Percentiles rank a stretch among this genome's conserved stretches.
phyloP scores from a whole-genome alignment of 2,113 vertebrate genomes.

The Phaethon lepturus region DNA sequence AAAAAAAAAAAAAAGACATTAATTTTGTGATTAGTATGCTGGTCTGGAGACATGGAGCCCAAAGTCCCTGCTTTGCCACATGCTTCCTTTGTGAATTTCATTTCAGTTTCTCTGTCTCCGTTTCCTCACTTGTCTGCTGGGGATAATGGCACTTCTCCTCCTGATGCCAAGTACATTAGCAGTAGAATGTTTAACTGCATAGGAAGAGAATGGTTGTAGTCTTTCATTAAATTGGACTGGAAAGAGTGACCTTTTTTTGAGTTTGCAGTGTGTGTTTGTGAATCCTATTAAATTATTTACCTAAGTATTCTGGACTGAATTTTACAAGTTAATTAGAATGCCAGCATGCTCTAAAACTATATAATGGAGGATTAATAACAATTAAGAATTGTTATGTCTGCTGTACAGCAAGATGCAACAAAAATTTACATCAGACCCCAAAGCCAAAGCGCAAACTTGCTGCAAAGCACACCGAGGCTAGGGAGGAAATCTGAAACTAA shows the following conservation, averaged over 20 bases:
- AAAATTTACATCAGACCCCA: not conserved
- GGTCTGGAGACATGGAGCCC: not conserved
- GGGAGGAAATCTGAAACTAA: not conserved
- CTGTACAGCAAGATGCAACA: not conserved
- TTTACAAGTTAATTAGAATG: slow-evolving; percentile 20
- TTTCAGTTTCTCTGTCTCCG: not conserved
- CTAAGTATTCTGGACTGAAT: not conserved
- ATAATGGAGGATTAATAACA: not conserved
- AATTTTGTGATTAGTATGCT: not conserved
- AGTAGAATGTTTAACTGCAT: not conserved
- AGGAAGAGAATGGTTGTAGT: not conserved
- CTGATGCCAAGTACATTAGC: slow-evolving; percentile 29
- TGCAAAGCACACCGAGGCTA: not conserved
- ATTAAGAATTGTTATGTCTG: not conserved
- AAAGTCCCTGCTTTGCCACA: not conserved
- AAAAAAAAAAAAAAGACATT: not conserved
- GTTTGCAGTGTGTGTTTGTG: not conserved
- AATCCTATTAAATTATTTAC: not conserved
- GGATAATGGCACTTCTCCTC: slow-evolving; percentile 28
- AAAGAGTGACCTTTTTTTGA: not conserved
- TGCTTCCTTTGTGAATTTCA: slow-evolving; percentile 9
- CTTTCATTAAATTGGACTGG: not conserved
- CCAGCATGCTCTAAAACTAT: not conserved
- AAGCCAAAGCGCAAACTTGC: not conserved
- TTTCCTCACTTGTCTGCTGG: slow-evolving; percentile 13